Conservation (phyloP, 2,113 vertebrate species). For the Cryptotis parvus region DNA sequence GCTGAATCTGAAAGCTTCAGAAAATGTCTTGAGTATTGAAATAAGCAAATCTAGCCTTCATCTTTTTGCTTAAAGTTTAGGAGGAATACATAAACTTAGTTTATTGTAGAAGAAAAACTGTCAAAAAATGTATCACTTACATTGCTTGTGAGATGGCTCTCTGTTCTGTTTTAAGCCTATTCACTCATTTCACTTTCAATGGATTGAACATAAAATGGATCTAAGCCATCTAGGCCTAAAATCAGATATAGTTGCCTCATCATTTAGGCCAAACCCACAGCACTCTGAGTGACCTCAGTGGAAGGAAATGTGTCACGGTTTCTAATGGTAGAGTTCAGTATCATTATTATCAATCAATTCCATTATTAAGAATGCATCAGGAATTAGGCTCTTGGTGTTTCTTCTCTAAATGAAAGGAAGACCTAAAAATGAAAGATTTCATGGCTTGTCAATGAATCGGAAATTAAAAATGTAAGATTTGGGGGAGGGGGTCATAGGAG, state of each 20-base stretch:
- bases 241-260: background rate
- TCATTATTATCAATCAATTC: background rate
- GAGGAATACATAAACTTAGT: background rate
- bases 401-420: background rate
- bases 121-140: background rate
- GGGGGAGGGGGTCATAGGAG: background rate
- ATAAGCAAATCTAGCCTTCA: background rate
- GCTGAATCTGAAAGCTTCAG: conserved; percentile 38
- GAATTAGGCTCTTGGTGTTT: background rate
- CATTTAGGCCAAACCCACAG: background rate
- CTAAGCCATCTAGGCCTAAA: background rate
- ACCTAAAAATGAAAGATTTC: background rate
- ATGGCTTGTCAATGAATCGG: background rate
- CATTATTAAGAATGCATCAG: background rate
- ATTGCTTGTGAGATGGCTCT: background rate
- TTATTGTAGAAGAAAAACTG: background rate
- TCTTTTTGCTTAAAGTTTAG: conserved; percentile 27
- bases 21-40: background rate
- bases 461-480: conserved; percentile 5
- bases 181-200: background rate
- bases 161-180: background rate
- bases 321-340: background rate
- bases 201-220: background rate
- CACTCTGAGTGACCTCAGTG: background rate
- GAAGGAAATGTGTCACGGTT: background rate